Base-by-base conservation (phyloP, 2,797 vertebrate genomes). In the Enteromius afrohamiltoni region DNA sequence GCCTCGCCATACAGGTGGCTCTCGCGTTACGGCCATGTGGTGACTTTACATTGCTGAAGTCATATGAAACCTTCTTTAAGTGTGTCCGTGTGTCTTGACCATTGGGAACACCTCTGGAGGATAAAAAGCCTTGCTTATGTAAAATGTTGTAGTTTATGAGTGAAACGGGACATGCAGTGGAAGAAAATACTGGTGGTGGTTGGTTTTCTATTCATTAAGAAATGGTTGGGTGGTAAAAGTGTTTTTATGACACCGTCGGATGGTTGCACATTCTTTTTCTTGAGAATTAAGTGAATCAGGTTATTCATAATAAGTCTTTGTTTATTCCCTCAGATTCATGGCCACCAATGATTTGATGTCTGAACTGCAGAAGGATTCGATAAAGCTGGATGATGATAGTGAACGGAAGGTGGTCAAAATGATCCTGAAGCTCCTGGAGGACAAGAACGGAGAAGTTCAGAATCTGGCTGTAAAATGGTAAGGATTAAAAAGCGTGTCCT, bases 291-390 rank as follows among this genome's bases (percentile, higher is more conserved):
- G 31, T 31, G 31, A 31, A 49, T 14, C 17, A 19, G 49, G 26
- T 70, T 7, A 47, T 71, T 47, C n/a, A 5, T 49, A 31, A 75
- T 17, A 40, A 65, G 2, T 40, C 60, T 23, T 62, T 19, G 9
- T 75, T 42, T 68, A 21, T 88, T 51, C 17, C 42, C 64, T 69
- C 91, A 99, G 98, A 94, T 99, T 99, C 89, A 99, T 99, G 98
- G 98, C 98, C 91, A 99, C 98, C 21, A 99, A 99, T 89, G 98
- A 99, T 90, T 93, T 99, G 94, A 99, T 99, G 98, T 97, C 98
- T 1, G 98, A 99, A 92, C 93, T 99, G 23, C 98, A 99, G 86
- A 99, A 99, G 91, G 98, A 99, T 90, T 99, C 98, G 10, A 99
- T 99, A 92, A 99, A 99, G 90, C 93, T 99, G 93, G 98, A 99